Evolutionary conservation across 2,797 vertebrate genomes (phyloP).

Genomic region (Xyrichtys novacula): DNA sequence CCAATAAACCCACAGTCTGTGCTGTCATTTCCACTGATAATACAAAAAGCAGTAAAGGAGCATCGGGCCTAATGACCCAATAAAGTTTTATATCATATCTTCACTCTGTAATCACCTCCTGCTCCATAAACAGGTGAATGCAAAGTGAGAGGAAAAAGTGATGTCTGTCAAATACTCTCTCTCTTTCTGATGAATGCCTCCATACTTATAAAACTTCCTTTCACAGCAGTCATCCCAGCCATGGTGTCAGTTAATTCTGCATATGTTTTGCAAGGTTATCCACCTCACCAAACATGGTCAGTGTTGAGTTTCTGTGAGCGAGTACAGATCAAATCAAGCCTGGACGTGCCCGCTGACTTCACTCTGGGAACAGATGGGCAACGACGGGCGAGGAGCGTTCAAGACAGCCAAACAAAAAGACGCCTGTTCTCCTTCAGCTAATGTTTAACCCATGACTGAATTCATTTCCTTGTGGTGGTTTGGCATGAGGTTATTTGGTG

Average conservation of each 20-base stretch:
- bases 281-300: not conserved
- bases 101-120: no score
- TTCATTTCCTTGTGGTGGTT: slow-evolving; percentile 42
- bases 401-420: slow-evolving; percentile 41
- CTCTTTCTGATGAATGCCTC: not conserved
- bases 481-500: slow-evolving; percentile 9
- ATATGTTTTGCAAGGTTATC: slow-evolving; percentile 22
- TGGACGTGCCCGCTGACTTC: slow-evolving; percentile 17
- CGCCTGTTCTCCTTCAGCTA: slow-evolving; percentile 45
- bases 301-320: not conserved
- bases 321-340: slow-evolving; percentile 13
- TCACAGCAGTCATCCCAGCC: not conserved
- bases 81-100: no score
- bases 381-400: slow-evolving; percentile 1
- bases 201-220: not conserved
- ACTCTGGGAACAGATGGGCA: slow-evolving; percentile 28
- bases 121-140: no score
- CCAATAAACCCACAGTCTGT: no score
- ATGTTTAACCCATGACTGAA: slow-evolving; percentile 53
- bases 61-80: no score
- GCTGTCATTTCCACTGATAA: no score
- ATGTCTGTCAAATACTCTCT: not conserved
- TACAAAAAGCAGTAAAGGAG: no score
- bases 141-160: not conserved
- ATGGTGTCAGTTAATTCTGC: not conserved